These are phyloP conservation scores for Podargus strigoides DNA, from an alignment of 2,797 vertebrate genomes.

Conservation along the genomic window DNA sequence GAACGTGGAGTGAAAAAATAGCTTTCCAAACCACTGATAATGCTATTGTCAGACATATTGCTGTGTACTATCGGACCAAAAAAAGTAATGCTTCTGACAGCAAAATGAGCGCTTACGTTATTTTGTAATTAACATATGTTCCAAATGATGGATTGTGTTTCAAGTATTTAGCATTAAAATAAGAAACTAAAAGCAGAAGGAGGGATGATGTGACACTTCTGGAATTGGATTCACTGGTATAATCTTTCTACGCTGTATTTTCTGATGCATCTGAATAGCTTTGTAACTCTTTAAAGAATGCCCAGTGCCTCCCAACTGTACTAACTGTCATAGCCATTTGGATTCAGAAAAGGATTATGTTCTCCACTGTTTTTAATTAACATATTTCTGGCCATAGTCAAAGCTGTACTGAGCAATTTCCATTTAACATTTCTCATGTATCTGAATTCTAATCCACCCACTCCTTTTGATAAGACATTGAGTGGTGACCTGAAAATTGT, in stretches of 20 bases:
- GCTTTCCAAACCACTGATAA: background rate
- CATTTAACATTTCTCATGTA: conserved; percentile 12
- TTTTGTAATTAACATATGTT: conserved; percentile 38
- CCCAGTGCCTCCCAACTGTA: background rate
- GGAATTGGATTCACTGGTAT: conserved; percentile 10
- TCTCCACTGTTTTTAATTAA: conserved; percentile 42
- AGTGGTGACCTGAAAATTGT: conserved; percentile 26
- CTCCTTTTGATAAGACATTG: conserved; percentile 13
- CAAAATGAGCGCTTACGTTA: background rate
- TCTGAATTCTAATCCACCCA: conserved; percentile 23
- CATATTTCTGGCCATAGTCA: conserved; percentile 42
- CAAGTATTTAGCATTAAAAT: conserved; percentile 24
- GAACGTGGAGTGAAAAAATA: background rate
- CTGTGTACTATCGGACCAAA: background rate
- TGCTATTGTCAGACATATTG: background rate
- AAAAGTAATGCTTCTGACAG: conserved; percentile 7
- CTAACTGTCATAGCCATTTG: conserved; percentile 29
- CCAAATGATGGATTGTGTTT: conserved; percentile 28
- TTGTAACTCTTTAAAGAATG: conserved; percentile 17
- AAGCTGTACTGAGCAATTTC: conserved; percentile 13
- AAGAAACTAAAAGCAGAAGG: conserved; percentile 20
- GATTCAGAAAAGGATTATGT: conserved; percentile 30
- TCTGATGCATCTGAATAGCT: conserved; percentile 37
- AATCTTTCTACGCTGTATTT: conserved; percentile 23
- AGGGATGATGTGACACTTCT: background rate